Conservation (phyloP, 2,888 invertebrate genomes). For the Tortricodes alternella region DNA sequence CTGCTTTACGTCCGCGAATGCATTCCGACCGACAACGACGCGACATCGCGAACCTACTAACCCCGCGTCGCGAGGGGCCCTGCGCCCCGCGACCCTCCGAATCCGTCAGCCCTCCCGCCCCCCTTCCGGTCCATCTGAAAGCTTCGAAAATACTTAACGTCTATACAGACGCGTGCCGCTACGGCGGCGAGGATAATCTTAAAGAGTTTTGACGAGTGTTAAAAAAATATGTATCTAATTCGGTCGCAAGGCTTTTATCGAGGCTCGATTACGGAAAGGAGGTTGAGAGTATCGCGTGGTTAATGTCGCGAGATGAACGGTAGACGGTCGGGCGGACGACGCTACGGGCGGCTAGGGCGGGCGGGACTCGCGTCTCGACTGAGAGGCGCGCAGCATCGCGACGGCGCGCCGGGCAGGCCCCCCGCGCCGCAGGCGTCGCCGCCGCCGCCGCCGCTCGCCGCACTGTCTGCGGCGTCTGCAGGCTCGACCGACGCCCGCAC, state of each 20-base stretch:
- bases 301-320: conserved; percentile 62
- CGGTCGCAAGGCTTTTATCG: conserved; percentile 51
- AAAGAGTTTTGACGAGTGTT: conserved; percentile 40
- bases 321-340: conserved; percentile 65
- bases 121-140: conserved; percentile 77
- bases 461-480: conserved; percentile 34
- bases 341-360: conserved; percentile 80
- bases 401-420: conserved; percentile 81
- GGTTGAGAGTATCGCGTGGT: conserved; percentile 51
- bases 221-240: conserved; percentile 45
- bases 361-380: conserved; percentile 85
- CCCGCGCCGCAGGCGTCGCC: conserved; percentile 69
- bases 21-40: conserved; percentile 80
- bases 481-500: conserved; percentile 31
- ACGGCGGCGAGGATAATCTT: conserved; percentile 48
- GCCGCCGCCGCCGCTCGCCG: conserved; percentile 47
- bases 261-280: conserved; percentile 43
- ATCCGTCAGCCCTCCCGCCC: conserved; percentile 69
- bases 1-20: conserved; percentile 81
- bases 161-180: conserved; percentile 67
- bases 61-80: conserved; percentile 79
- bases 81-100: conserved; percentile 78
- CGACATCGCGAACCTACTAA: conserved; percentile 82
- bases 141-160: conserved; percentile 77
- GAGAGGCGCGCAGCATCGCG: conserved; percentile 86